These are phyloP conservation scores for Aptenodytes patagonicus DNA, from an alignment of 2,113 vertebrate genomes.

Conservation along the genomic window DNA sequence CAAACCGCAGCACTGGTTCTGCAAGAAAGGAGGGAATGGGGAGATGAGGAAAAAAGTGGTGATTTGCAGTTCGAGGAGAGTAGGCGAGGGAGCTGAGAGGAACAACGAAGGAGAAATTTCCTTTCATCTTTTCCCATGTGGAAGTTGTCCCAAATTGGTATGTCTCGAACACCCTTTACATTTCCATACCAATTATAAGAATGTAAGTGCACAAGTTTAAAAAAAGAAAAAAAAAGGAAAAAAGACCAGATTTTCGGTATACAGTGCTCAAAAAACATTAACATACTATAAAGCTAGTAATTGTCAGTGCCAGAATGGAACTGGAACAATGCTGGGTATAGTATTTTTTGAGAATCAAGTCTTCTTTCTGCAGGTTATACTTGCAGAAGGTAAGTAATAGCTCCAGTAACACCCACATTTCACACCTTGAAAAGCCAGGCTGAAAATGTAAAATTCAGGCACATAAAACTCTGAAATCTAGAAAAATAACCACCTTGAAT, in stretches of 20 bases:
- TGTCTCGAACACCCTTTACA: not conserved
- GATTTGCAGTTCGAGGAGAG: not conserved
- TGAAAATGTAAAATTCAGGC: not conserved
- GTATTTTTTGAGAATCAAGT: not conserved
- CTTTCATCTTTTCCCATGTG: not conserved
- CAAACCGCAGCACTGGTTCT: conserved; percentile 77
- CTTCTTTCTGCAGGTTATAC: not conserved
- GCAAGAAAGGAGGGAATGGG: not conserved
- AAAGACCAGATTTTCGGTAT: not conserved
- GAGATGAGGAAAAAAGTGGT: not conserved
- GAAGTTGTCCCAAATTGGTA: not conserved
- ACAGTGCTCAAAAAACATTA: not conserved
- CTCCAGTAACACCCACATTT: not conserved
- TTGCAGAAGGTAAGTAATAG: not conserved
- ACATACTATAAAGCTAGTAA: not conserved
- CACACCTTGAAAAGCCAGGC: not conserved
- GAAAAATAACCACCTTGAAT: not conserved
- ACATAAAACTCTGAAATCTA: not conserved
- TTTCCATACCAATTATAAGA: not conserved
- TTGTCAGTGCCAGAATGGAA: not conserved
- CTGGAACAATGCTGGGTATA: not conserved
- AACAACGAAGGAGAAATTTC: not conserved
- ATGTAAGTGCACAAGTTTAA: not conserved
- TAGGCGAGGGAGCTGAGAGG: not conserved
- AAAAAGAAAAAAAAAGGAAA: not conserved